Evolutionary conservation across 2,113 vertebrate genomes (phyloP).

Genomic region (Puma concolor): DNA sequence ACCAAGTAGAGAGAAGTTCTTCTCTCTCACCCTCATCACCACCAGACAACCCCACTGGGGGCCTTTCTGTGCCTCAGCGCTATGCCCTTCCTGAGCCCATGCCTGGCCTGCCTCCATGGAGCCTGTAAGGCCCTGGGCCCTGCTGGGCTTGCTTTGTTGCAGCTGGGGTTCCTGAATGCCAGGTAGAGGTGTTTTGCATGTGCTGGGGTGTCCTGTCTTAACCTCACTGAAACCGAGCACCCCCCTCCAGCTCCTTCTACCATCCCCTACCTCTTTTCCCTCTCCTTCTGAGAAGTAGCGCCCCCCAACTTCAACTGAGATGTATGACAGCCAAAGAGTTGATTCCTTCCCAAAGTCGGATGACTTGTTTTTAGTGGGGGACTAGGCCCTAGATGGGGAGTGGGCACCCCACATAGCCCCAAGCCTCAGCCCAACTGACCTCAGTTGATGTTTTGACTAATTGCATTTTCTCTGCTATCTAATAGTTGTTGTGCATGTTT

Average conservation of each 20-base stretch:
- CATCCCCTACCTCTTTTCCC: background rate
- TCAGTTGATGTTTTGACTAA: conserved; percentile 53
- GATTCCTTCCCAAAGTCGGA: background rate
- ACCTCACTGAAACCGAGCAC: background rate
- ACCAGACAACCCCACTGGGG: background rate
- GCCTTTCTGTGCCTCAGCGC: background rate
- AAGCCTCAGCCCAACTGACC: background rate
- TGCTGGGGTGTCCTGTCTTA: background rate
- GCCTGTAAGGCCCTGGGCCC: background rate
- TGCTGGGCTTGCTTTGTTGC: background rate
- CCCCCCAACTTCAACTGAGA: background rate
- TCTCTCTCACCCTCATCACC: background rate
- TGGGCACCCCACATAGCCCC: background rate
- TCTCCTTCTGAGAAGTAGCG: background rate
- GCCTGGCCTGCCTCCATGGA: background rate
- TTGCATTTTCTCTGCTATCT: conserved; percentile 63
- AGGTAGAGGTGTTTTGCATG: background rate
- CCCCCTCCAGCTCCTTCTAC: background rate
- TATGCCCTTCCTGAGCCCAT: background rate
- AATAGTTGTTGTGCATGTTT: conserved; percentile 51
- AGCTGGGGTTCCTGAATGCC: background rate
- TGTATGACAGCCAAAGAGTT: background rate
- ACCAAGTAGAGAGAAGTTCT: background rate
- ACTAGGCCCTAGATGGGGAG: background rate
- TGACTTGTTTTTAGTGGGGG: conserved; percentile 31